A percentile compares a stretch with the other conserved stretches of the same genome.
Conservation (phyloP, 2,888 invertebrate genomes). For the Epistrophe grossulariae region DNA sequence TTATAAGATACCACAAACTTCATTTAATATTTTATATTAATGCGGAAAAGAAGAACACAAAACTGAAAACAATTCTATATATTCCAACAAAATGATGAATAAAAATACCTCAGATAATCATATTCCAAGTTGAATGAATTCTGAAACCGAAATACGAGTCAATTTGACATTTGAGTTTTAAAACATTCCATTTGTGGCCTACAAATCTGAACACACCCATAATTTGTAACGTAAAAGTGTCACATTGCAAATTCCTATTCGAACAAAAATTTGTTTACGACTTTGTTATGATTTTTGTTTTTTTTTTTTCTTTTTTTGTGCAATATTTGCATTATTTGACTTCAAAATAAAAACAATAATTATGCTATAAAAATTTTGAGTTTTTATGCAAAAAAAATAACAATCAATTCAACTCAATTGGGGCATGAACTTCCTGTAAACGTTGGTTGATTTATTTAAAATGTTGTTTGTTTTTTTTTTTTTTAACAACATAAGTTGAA, state of each 20-base stretch:
- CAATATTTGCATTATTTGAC: constrained; percentile 35
- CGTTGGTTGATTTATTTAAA: constrained; percentile 17
- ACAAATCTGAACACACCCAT: constrained; percentile 19
- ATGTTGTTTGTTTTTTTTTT: too few relatives aligned
- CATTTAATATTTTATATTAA: not conserved
- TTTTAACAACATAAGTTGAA: not conserved
- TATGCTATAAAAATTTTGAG: not conserved
- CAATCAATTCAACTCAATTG: constrained; percentile 46
- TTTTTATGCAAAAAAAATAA: constrained; percentile 6
- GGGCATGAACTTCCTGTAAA: constrained; percentile 56
- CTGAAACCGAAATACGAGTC: constrained; percentile 52
- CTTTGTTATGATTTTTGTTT: constrained; percentile 22
- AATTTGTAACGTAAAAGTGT: constrained; percentile 2
- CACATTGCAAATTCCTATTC: constrained; percentile 48
- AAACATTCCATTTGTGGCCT: constrained; percentile 16
- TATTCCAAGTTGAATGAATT: constrained; percentile 39
- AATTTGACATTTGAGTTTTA: constrained; percentile 48
- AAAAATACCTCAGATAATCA: not conserved
- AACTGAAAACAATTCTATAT: not conserved
- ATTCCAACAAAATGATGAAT: not conserved
- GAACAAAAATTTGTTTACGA: constrained; percentile 44
- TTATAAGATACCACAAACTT: too few relatives aligned
- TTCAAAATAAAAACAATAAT: not conserved
- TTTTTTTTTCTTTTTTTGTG: constrained; percentile 25
- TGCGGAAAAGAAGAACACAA: constrained; percentile 6